Evolutionary conservation across 1,140 invertebrate genomes (phyloP), one percentile per base, ranked within the genome.

Genomic region (Drosophila bipectinata): DNA sequence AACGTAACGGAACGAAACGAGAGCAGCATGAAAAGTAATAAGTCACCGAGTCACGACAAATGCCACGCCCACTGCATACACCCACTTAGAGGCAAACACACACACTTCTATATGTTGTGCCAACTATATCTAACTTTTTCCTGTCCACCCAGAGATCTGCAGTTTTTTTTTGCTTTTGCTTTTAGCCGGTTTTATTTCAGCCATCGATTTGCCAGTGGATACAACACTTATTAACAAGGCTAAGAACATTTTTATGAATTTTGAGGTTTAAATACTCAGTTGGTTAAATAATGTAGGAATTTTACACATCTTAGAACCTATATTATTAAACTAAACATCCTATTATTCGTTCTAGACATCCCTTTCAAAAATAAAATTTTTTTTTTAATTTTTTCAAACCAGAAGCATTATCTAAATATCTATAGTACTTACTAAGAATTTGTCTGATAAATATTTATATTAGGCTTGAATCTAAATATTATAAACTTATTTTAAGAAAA

Each of bases 31-130:
- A 76, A 79, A 89, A 79, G 79, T 89, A 89, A 88, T 88, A 88
- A 88, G 84, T 88, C 84, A 89, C 60, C 63, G 66, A 87, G 78
- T 87, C 82, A 83, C 79, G 71, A 64, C 74, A 78, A 75, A 74
- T 60, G 73, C 82, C 81, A 77, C 45, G 55, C 34, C 76, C 44
- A 32, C 14, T 30, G 45, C 53, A 28, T 12, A 26, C 14, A 48
- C 32, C 39, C 26, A 28, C 26, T 28, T 28, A 28, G 6, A 28
- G 26, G 5, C 14, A 15, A 5, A 15, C 7, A 15, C 7, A 18
- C 14, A 44, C n/a, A 32, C 18, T 26, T 18, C 47, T 21, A 37
- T n/a, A 37, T 37, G 44, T 21, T 34, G 24, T 68, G 58, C 24
- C 58, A 51, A 44, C 30, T n/a, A 47, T 30, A 73, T 73, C 72